Percentiles rank a stretch among this genome's conserved stretches.
These are phyloP conservation scores for Crossocerus cetratus DNA, from an alignment of 2,888 invertebrate species.

Conservation along the genomic window DNA sequence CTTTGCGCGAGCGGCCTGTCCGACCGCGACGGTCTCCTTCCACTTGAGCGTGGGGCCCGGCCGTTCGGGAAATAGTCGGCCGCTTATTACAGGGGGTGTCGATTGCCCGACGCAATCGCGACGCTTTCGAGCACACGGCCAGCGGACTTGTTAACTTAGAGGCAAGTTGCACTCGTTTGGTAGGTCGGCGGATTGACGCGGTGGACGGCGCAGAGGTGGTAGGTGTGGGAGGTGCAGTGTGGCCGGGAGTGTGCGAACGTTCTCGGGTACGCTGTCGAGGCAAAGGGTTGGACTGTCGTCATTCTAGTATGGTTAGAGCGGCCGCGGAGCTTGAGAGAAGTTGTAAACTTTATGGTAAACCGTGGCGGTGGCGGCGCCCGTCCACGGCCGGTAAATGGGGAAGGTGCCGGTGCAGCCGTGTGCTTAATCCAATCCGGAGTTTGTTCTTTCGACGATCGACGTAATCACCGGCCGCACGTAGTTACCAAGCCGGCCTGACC, in stretches of 20 bases:
- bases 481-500: conserved; percentile 64
- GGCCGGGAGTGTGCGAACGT: conserved; percentile 47
- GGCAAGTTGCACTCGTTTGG: conserved; percentile 26
- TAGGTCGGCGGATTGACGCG: conserved; percentile 1
- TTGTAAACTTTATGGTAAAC: conserved; percentile 73
- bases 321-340: conserved; percentile 65
- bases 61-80: too few species aligned
- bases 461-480: conserved; percentile 73
- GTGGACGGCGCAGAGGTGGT: not conserved
- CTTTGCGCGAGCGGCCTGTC: too few species aligned
- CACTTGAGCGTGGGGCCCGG: too few species aligned
- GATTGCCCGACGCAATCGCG: conserved; percentile 26
- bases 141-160: conserved; percentile 44
- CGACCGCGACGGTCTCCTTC: too few species aligned
- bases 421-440: conserved; percentile 75
- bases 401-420: conserved; percentile 61
- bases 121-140: conserved; percentile 47
- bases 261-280: conserved; percentile 54
- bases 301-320: conserved; percentile 62
- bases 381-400: conserved; percentile 68
- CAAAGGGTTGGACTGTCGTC: conserved; percentile 64
- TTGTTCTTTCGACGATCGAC: conserved; percentile 75
- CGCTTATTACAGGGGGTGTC: too few species aligned
- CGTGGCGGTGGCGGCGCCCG: conserved; percentile 64
- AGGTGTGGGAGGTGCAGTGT: conserved; percentile 21